Evolutionary conservation across 2,888 invertebrate species (phyloP).

Genomic region (Salticus scenicus): DNA sequence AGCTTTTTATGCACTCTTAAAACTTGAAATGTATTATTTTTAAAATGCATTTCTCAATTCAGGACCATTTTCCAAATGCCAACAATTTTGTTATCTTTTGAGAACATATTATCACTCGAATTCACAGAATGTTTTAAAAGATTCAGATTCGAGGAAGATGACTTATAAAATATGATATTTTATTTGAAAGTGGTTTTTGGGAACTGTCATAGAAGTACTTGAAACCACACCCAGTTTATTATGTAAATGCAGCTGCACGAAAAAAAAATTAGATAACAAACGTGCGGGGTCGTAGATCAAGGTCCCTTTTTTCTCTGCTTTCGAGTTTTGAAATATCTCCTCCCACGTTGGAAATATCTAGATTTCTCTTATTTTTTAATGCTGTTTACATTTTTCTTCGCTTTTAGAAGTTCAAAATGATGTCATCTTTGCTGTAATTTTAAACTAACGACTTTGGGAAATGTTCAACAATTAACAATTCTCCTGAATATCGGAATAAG

Average conservation of each 20-base stretch:
- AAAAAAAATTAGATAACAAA: slow-evolving; percentile 16
- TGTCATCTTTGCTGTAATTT: background rate
- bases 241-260: slow-evolving; percentile 43
- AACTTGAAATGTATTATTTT: too few relatives aligned
- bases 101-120: too few relatives aligned
- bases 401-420: background rate
- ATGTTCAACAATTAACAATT: too few relatives aligned
- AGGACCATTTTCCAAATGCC: too few relatives aligned
- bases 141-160: too few relatives aligned
- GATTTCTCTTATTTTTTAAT: background rate
- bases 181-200: slow-evolving; percentile 24
- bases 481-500: too few relatives aligned
- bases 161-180: slow-evolving; percentile 16
- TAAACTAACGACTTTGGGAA: too few relatives aligned
- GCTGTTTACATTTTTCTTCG: background rate
- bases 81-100: too few relatives aligned
- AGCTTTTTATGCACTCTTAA: too few relatives aligned
- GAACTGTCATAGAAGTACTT: slow-evolving; percentile 30
- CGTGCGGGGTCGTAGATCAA: slow-evolving; percentile 15
- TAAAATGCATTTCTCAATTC: too few relatives aligned
- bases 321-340: background rate
- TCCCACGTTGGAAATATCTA: slow-evolving; percentile 12
- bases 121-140: too few relatives aligned
- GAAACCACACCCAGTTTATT: slow-evolving; percentile 41
- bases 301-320: slow-evolving; percentile 5